Evolutionary conservation across 1,140 invertebrate species (phyloP), one percentile per base, ranked within the genome.

Genomic region (Orius laevigatus): DNA sequence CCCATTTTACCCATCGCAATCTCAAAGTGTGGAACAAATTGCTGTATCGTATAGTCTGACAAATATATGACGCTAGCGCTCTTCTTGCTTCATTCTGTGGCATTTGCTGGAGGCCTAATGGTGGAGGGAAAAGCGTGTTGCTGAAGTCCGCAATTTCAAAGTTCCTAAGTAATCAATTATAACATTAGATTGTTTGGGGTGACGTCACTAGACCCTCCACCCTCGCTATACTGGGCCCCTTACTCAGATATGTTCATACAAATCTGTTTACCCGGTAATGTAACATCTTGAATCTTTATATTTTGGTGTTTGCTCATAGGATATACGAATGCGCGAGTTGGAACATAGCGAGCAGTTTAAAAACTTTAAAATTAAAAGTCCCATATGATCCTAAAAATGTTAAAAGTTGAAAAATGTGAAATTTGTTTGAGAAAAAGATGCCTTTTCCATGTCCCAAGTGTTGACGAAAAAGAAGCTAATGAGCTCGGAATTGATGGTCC

Each of bases 21-120:
- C 32, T 14, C 39, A 45, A 33, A 18, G 34, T 45, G 40, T 50
- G 33, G 16, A 46, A 45, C 15, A 41, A 48, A 40, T 48, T 40
- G 12, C 39, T 36, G 25, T 38, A 32, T 41, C 40, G 18, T 20
- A 49, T 49, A n/a, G 36, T 12, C 35, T 49, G 25, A 15, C 20
- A 41, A 12, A 49, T 32, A 38, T 49, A 41, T 8, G 25, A 18
- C 14, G 25, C 40, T 14, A 41, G 14, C 25, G 40, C 32, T 32
- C 25, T 49, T 36, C 35, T 41, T 9, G 38, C 40, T 49, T 41
- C 40, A 8, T 41, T 36, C 25, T 35, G 33, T 18, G 15, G 19
- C 36, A 41, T 12, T 3, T 45, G 19, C 25, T 33, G 19, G n/a
- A 45, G 15, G 11, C 43, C 43, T n/a, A 31, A 19, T 12, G 43